phyloP scores from a whole-genome alignment of 2,888 invertebrate species.

The Amphiduros pacificus region DNA sequence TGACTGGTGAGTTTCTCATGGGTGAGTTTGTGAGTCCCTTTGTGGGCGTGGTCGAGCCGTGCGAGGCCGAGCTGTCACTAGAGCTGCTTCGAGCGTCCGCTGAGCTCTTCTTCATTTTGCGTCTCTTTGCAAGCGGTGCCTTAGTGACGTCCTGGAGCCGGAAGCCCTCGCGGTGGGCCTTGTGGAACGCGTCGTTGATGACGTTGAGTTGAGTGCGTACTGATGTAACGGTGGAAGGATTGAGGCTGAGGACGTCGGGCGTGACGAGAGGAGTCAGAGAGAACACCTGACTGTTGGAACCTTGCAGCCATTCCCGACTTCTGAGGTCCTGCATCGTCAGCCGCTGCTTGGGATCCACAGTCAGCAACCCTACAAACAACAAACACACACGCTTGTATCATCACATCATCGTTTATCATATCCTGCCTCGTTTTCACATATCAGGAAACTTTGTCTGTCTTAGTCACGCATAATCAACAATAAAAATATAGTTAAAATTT shows the following conservation, averaged over 20 bases:
- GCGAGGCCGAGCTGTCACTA: constrained; percentile 48
- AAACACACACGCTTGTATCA: neutral
- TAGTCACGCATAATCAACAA: too few species aligned
- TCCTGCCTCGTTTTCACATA: too few species aligned
- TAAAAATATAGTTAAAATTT: too few species aligned
- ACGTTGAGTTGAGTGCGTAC: constrained; percentile 67
- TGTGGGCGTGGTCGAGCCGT: constrained; percentile 30
- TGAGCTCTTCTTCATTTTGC: constrained; percentile 66
- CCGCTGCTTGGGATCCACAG: constrained; percentile 75
- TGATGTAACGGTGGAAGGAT: constrained; percentile 46
- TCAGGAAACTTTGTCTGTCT: too few species aligned
- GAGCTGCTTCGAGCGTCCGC: constrained; percentile 45
- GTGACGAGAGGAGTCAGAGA: constrained; percentile 66
- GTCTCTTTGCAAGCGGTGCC: constrained; percentile 72
- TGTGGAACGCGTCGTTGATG: constrained; percentile 71
- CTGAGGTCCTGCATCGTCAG: constrained; percentile 71
- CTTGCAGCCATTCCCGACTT: constrained; percentile 70
- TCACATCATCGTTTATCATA: too few species aligned
- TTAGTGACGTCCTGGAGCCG: constrained; percentile 73
- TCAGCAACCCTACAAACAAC: constrained; percentile 68
- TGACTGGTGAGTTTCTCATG: constrained; percentile 27
- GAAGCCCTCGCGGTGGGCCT: constrained; percentile 74
- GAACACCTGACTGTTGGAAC: constrained; percentile 36
- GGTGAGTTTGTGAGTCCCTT: constrained; percentile 29
- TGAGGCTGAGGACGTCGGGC: constrained; percentile 65